A percentile compares a stretch with the other conserved stretches of the same genome.
phyloP scores from a whole-genome alignment of 1,140 invertebrate genomes.

The Macrotrachela quadricornifera region DNA sequence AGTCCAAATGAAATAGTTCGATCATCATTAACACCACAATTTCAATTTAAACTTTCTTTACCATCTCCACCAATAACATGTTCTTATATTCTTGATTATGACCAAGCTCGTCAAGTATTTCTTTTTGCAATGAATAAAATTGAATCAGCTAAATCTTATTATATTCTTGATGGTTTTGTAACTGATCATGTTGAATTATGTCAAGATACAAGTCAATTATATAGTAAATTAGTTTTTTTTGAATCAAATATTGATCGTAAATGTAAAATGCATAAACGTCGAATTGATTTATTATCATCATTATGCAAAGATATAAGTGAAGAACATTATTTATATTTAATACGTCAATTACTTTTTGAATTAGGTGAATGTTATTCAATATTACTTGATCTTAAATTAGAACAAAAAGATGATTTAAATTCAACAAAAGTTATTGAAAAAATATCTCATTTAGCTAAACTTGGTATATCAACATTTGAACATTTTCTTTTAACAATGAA shows the following conservation, averaged over 20 bases:
- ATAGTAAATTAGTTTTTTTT: conserved; percentile 57
- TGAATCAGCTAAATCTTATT: conserved; percentile 56
- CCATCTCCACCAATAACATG: conserved; percentile 15
- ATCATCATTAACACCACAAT: too few species aligned
- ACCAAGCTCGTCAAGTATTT: conserved; percentile 42
- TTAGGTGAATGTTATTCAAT: conserved; percentile 55
- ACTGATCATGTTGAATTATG: conserved; percentile 63
- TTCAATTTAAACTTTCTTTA: too few species aligned
- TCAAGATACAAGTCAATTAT: conserved; percentile 59
- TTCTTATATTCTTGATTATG: conserved; percentile 34
- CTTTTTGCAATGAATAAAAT: conserved; percentile 53
- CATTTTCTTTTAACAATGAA: conserved; percentile 51
- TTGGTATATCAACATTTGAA: conserved; percentile 52
- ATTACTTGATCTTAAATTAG: conserved; percentile 57
- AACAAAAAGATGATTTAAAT: conserved; percentile 14
- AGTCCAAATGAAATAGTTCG: too few species aligned
- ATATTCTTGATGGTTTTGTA: conserved; percentile 56
- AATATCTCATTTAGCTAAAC: conserved; percentile 50
- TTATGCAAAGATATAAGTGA: conserved; percentile 56
- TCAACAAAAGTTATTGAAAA: conserved; percentile 46
- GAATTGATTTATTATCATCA: conserved; percentile 53
- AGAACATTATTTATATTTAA: conserved; percentile 44
- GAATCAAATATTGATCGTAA: conserved; percentile 53
- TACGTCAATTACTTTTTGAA: conserved; percentile 59
- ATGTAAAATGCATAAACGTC: conserved; percentile 67